Evolutionary conservation across 2,797 vertebrate species (phyloP), one percentile per base, ranked within the genome.

Genomic region (Halcyon badia): DNA sequence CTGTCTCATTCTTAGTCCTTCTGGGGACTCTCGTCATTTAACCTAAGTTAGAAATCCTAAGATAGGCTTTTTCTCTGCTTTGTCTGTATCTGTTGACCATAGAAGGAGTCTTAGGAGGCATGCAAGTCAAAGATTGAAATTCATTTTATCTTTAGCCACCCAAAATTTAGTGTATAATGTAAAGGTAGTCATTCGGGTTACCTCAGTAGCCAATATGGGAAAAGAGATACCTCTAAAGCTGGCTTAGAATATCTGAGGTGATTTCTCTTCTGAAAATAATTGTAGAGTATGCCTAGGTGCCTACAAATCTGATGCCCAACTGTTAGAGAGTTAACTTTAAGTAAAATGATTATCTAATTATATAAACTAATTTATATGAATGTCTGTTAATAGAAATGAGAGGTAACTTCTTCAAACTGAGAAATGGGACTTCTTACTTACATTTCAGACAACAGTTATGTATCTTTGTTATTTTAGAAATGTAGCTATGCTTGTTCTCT

Each of bases 1-100:
- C 54, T 71, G 6, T 12, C 2, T 71, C 11, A 11, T 61, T 28
- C 2, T 82, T 82, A 57, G 13, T 35, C 33, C 46, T 78, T 62
- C 30, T 41, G 35, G 11, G 7, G 30, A 37, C 35, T 41, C 26
- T 31, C 3, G 81, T 92, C 13, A 65, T 21, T 78, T 82, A 37
- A 65, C n/a, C 6, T 48, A 56, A 60, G 10, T 69, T 64, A 72
- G n/a, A 81, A 79, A 79, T 72, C 3, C 35, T 52, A 73, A 60
- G 5, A 82, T 5, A 28, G 11, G 1, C 4, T 78, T 90, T 61
- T 71, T 33, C 31, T 91, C 41, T 84, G 4, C 1, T 1, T 57
- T 64, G 4, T 44, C 33, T 33, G 1, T 57, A 48, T 68, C 14
- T 8, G 4, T 0, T 1, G 9, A 52, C 26, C 9, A 33, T 0